These are phyloP conservation scores for Macrotis lagotis DNA, from an alignment of 2,113 vertebrate genomes.

Conservation along the genomic window DNA sequence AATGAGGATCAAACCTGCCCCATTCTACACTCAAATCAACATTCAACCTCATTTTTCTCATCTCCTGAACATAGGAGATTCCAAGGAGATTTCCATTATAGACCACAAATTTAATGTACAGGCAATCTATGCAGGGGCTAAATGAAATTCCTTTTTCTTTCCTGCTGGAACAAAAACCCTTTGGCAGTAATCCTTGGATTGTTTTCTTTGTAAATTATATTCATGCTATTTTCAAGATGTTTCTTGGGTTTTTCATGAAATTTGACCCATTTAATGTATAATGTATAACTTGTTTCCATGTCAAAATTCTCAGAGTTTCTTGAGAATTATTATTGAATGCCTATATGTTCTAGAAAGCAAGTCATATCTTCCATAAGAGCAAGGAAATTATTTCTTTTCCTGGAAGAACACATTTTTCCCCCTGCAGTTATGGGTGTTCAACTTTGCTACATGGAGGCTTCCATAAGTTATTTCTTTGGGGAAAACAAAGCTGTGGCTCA, in stretches of 20 bases:
- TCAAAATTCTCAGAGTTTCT: slow-evolving; percentile 85
- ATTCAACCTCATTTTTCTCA: slow-evolving; percentile 56
- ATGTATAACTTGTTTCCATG: slow-evolving; percentile 89
- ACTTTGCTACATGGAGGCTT: slow-evolving; percentile 24
- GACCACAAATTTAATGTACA: slow-evolving; percentile 85
- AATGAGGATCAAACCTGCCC: background rate
- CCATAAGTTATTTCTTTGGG: slow-evolving; percentile 33
- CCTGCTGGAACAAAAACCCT: slow-evolving; percentile 88
- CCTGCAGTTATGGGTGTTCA: slow-evolving; percentile 16
- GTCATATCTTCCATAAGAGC: slow-evolving; percentile 75
- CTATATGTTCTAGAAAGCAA: slow-evolving; percentile 85
- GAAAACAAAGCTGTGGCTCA: slow-evolving; percentile 27
- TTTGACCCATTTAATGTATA: slow-evolving; percentile 87
- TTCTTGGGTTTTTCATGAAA: slow-evolving; percentile 89
- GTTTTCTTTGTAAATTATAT: slow-evolving; percentile 91
- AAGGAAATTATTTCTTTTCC: slow-evolving; percentile 78
- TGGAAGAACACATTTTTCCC: slow-evolving; percentile 66
- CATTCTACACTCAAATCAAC: slow-evolving; percentile 61
- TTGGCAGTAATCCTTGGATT: slow-evolving; percentile 89
- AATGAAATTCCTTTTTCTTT: slow-evolving; percentile 88
- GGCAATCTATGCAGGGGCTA: slow-evolving; percentile 82
- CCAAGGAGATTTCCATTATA: slow-evolving; percentile 81
- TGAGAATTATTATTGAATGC: slow-evolving; percentile 87
- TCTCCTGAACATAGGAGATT: slow-evolving; percentile 63
- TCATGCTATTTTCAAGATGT: slow-evolving; percentile 91